phyloP scores from a whole-genome alignment of 2,888 invertebrate genomes.

The Rhogogaster chlorosoma region DNA sequence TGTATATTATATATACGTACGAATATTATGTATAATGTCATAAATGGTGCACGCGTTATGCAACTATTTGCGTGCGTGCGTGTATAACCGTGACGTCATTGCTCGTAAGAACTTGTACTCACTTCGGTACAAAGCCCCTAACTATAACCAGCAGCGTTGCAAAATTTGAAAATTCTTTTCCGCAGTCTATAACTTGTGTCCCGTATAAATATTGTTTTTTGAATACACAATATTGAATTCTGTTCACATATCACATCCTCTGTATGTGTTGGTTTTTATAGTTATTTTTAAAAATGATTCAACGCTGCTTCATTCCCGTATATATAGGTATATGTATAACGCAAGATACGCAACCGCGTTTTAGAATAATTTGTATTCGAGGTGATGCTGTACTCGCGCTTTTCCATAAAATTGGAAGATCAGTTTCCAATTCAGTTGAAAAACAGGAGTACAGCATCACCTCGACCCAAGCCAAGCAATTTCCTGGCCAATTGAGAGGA shows the following conservation, averaged over 20 bases:
- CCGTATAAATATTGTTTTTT: not conserved
- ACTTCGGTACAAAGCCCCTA: not conserved
- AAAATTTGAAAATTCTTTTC: not conserved
- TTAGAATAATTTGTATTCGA: not conserved
- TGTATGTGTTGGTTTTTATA: not conserved
- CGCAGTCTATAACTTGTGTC: not conserved
- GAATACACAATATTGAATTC: not conserved
- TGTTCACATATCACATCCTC: not conserved
- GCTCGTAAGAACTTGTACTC: not conserved
- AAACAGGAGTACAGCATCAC: no score
- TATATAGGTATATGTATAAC: not conserved
- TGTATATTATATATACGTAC: no score
- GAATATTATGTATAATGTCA: not conserved
- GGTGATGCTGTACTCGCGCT: no score
- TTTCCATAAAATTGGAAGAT: no score
- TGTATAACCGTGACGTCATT: slow-evolving; percentile 33
- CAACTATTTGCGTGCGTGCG: not conserved
- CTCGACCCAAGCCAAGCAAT: not conserved
- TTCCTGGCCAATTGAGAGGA: not conserved
- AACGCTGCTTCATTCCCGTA: not conserved
- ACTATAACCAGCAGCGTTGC: not conserved
- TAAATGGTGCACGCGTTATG: slow-evolving; percentile 26
- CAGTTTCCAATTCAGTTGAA: no score
- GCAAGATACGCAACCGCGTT: not conserved
- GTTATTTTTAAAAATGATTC: slow-evolving; percentile 15